Base-by-base conservation (phyloP, 2,113 vertebrate genomes). In the Eonycteris spelaea region DNA sequence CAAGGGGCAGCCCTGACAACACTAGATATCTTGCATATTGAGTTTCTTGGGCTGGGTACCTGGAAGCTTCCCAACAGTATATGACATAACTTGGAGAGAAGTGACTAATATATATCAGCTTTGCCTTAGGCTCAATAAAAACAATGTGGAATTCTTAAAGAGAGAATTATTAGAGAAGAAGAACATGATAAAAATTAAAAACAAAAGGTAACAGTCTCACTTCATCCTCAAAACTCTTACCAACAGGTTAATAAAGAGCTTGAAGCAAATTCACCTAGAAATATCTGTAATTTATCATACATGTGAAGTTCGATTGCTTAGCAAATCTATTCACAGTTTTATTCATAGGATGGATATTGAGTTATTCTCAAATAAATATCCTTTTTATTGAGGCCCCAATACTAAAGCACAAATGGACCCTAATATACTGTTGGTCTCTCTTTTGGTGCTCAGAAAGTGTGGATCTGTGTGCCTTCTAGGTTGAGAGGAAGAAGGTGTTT, bases 401-500 rank as follows among this genome's bases (percentile, higher is more conserved):
- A 18, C 38, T 45, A 14, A 93, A 89, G 93, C 40, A 55, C 16
- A 71, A 68, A 59, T 80, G 28, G 14, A 48, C 71, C 14, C 65
- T 71, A 70, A 67, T 19, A 70, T 11, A 28, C 28, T 55, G 22
- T 10, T 30, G 53, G 74, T 55, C 45, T 71, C 11, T 28, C 68
- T 90, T 71, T 43, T 19, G 73, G 86, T 74, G 79, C 45, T 53
- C 57, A 61, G 68, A 83, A 51, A 91, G 78, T 78, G 78, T 94
- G 67, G 57, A 65, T 77, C 67, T 63, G 51, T 94, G 85, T 90
- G 85, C 55, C 78, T 94, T 71, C 53, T 55, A 75, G 26, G 79
- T 59, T 82, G 74, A 85, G 88, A 67, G 53, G 79, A 93, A 96
- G 35, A 88, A 86, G 59, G 71, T 90, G 43, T 77, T 94, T n/a